phyloP scores from a whole-genome alignment of 2,797 vertebrate species.

The Oreonectes daqikongensis region DNA sequence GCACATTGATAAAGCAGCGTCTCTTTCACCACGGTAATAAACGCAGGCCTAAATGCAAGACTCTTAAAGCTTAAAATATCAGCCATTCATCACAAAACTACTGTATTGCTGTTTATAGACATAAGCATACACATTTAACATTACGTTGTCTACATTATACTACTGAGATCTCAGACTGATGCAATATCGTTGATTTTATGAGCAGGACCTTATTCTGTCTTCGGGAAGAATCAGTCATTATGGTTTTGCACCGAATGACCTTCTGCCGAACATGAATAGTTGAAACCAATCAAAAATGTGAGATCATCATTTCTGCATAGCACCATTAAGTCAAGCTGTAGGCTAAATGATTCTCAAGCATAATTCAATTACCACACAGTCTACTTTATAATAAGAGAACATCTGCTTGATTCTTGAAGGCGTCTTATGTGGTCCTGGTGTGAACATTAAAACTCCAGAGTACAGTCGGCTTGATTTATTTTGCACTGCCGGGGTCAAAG shows the following conservation, averaged over 20 bases:
- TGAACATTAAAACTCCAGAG: constrained; percentile 58
- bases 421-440: constrained; percentile 57
- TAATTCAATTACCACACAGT: constrained; percentile 67
- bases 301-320: constrained; percentile 58
- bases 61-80: constrained; percentile 5
- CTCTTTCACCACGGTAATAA: not conserved
- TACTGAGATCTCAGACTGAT: not conserved
- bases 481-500: constrained; percentile 6
- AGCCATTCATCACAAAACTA: constrained; percentile 10
- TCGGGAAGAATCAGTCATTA: not conserved
- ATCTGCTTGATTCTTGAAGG: constrained; percentile 53
- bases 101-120: not conserved
- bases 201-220: not conserved
- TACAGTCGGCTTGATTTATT: constrained; percentile 32
- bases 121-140: not conserved
- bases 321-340: constrained; percentile 64
- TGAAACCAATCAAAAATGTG: constrained; percentile 69
- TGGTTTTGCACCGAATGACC: constrained; percentile 54
- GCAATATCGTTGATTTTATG: not conserved
- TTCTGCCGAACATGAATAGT: constrained; percentile 66
- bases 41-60: not conserved
- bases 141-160: not conserved
- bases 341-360: constrained; percentile 60
- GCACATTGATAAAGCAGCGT: not conserved
- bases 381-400: constrained; percentile 51